Percentiles rank a stretch among this genome's conserved stretches.
phyloP scores from a whole-genome alignment of 2,797 vertebrate species.

The Masticophis lateralis region DNA sequence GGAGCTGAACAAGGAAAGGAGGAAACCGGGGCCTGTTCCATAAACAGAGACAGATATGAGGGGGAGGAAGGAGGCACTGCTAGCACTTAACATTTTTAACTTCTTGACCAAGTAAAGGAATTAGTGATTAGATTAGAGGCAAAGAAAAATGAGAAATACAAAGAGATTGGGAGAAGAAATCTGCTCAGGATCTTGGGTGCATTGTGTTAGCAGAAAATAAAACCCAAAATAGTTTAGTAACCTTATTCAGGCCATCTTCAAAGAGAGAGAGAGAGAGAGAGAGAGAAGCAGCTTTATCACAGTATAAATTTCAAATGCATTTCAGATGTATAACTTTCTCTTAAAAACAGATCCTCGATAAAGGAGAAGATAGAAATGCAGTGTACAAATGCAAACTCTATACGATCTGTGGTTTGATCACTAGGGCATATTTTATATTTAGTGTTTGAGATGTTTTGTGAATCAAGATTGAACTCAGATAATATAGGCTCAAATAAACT shows the following conservation, averaged over 20 bases:
- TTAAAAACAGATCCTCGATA: conserved; percentile 43
- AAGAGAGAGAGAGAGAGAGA: background rate
- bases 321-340: conserved; percentile 49
- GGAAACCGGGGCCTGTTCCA: conserved; percentile 75
- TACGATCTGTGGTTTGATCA: conserved; percentile 44
- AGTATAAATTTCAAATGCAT: conserved; percentile 51
- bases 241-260: background rate
- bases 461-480: conserved; percentile 11
- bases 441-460: background rate
- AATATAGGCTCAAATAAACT: conserved; percentile 17
- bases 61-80: conserved; percentile 73
- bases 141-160: conserved; percentile 58
- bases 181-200: conserved; percentile 21
- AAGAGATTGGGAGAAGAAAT: conserved; percentile 40
- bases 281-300: conserved; percentile 27
- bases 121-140: conserved; percentile 74
- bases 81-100: conserved; percentile 79
- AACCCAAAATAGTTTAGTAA: conserved; percentile 23
- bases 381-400: conserved; percentile 53
- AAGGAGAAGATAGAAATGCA: conserved; percentile 52
- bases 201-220: conserved; percentile 49
- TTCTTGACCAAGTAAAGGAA: conserved; percentile 73
- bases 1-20: conserved; percentile 77
- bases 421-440: conserved; percentile 50
- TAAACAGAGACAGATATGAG: conserved; percentile 80